Percentiles rank a stretch among this genome's conserved stretches.
These are phyloP conservation scores for Macropodus opercularis DNA, from an alignment of 2,797 vertebrate genomes.

Conservation along the genomic window DNA sequence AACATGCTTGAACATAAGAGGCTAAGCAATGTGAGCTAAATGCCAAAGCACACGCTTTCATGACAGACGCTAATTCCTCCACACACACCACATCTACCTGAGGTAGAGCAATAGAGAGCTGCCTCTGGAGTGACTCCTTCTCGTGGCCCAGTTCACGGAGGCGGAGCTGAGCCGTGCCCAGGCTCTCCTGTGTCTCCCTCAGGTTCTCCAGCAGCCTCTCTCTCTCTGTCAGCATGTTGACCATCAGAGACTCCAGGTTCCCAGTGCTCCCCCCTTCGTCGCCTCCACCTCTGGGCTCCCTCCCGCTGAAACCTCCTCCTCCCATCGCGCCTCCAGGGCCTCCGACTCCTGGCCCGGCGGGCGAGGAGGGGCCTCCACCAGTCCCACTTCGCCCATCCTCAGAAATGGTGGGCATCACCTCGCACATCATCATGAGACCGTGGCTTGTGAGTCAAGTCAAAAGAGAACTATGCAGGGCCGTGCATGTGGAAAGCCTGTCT, in stretches of 20 bases:
- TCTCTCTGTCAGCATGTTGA: constrained; percentile 93
- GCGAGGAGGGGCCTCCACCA: constrained; percentile 72
- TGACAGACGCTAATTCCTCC: neutral
- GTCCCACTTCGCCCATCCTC: constrained; percentile 88
- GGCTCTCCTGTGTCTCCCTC: constrained; percentile 89
- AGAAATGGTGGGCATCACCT: constrained; percentile 96
- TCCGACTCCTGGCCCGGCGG: constrained; percentile 66
- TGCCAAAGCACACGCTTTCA: neutral
- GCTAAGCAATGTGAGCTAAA: constrained; percentile 27
- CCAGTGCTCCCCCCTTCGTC: constrained; percentile 90
- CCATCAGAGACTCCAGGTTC: constrained; percentile 92
- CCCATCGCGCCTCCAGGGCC: constrained; percentile 68
- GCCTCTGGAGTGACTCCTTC: constrained; percentile 89
- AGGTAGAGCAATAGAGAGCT: constrained; percentile 90
- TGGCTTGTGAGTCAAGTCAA: constrained; percentile 34
- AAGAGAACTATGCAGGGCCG: constrained; percentile 48
- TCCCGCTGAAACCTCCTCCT: constrained; percentile 61
- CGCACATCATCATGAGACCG: constrained; percentile 91
- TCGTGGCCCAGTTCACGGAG: constrained; percentile 90
- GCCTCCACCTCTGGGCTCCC: constrained; percentile 72
- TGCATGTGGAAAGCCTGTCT: constrained; percentile 51
- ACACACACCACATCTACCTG: constrained; percentile 79
- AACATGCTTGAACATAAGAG: constrained; percentile 11
- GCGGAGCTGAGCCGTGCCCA: constrained; percentile 89
- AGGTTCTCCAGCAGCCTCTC: constrained; percentile 91